Evolutionary conservation across 2,797 vertebrate species (phyloP), one percentile per base, ranked within the genome.

Genomic region (Danio albolineatus): DNA sequence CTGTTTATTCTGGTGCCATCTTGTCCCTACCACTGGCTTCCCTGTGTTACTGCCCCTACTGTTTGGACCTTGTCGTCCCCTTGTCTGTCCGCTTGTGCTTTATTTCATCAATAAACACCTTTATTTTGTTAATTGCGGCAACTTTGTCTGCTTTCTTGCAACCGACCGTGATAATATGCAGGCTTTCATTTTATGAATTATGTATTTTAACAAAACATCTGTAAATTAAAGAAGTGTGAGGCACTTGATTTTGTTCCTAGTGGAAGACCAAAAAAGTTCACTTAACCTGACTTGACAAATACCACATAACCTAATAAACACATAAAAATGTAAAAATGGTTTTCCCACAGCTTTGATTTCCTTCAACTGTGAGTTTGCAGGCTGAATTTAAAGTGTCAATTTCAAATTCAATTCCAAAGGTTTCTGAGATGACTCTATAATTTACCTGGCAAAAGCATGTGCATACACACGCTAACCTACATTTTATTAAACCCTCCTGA

Each of bases 401-500:
- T 71, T 56, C 1, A 13, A 12, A 69, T 69, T 51, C 0, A 51
- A 51, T 17, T 38, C n/a, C 6, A 70, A 39, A 53, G 10, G 48
- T 39, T 39, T 70, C 39, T 0, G 5, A 56, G 51, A n/a, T 13
- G 36, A 38, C 6, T 17, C 60, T 6, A 69, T 69, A 51, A 70
- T 39, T 53, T 2, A 17, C 21, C 17, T 2, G 0, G 0, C 7
- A n/a, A 28, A 48, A 12, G 19, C 6, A 60, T 36, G 41, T 1
- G 41, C 54, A 73, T 41, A 59, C 43, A 73, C 53, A 44, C 16
- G 44, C 54, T 54, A 13, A 19, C 56, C 36, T 38, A 10, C 46
- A 14, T 46, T 14, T 60, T 73, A 73, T 44, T 59, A 41, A 70
- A 70, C 16, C 53, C 48, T 10, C 54, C 19, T 59, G 56, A 4